Conservation (phyloP, 2,888 invertebrate species). For the Stenoptilia bipunctidactyla region DNA sequence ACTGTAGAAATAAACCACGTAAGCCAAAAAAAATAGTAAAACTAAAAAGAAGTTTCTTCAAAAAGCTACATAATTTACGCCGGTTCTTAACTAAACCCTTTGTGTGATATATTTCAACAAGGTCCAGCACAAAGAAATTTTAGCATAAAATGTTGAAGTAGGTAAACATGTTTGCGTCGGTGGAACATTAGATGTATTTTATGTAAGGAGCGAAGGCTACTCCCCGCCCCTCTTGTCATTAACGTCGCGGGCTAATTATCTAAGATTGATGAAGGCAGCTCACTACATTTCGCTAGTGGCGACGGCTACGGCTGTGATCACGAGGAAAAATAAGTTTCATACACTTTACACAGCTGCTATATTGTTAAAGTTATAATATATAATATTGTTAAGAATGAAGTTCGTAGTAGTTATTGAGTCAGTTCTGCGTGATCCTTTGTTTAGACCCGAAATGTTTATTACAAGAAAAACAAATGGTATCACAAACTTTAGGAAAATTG, state of each 20-base stretch:
- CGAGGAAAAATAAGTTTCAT: neutral
- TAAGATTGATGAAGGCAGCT: constrained; percentile 50
- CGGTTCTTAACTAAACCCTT: neutral
- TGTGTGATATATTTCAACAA: neutral
- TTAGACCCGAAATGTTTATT: no score
- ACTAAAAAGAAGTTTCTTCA: no score
- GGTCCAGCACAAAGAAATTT: neutral
- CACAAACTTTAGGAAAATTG: no score
- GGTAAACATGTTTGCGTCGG: neutral
- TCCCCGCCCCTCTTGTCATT: constrained; percentile 38
- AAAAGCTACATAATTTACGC: neutral
- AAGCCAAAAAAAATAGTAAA: no score
- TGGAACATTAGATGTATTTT: neutral
- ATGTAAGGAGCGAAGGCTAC: constrained; percentile 18
- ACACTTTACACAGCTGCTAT: no score
- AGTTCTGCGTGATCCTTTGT: no score
- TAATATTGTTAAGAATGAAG: no score
- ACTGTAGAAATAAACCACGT: no score
- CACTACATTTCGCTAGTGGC: constrained; percentile 26
- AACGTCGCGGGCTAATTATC: constrained; percentile 54
- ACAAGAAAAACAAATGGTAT: no score
- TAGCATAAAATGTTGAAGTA: neutral
- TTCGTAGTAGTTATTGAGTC: no score
- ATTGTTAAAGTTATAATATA: no score
- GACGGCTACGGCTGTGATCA: constrained; percentile 9